Evolutionary conservation across 2,797 vertebrate species (phyloP).

Genomic region (Oreochromis mossambicus): DNA sequence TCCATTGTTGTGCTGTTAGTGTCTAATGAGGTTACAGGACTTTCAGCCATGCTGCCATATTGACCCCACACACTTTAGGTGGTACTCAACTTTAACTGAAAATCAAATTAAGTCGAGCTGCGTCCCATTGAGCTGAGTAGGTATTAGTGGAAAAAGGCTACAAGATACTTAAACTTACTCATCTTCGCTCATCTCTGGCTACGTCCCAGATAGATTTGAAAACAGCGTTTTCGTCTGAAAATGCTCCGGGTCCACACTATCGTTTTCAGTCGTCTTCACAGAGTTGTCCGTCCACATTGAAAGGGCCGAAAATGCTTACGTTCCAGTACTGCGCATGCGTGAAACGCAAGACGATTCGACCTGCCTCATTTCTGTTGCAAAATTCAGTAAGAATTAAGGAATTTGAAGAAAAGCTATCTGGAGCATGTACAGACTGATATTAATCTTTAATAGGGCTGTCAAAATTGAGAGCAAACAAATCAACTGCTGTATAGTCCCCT

Average conservation of each 20-base stretch:
- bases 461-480: neutral
- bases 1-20: neutral
- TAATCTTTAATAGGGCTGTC: neutral
- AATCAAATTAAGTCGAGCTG: neutral
- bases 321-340: neutral
- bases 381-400: neutral
- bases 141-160: neutral
- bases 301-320: rapidly evolving
- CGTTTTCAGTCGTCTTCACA: neutral
- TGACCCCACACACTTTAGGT: neutral
- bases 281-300: neutral
- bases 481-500: neutral
- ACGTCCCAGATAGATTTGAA: neutral
- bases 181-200: neutral
- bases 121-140: neutral
- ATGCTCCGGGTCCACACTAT: rapidly evolving
- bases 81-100: neutral
- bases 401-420: neutral
- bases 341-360: neutral
- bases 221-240: rapidly evolving
- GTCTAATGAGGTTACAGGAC: neutral
- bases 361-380: neutral
- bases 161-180: neutral
- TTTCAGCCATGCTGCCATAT: neutral
- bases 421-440: neutral